Percentiles rank a stretch among this genome's conserved stretches.
phyloP scores from a whole-genome alignment of 1,140 invertebrate species.

The Macrocentrus cingulum region DNA sequence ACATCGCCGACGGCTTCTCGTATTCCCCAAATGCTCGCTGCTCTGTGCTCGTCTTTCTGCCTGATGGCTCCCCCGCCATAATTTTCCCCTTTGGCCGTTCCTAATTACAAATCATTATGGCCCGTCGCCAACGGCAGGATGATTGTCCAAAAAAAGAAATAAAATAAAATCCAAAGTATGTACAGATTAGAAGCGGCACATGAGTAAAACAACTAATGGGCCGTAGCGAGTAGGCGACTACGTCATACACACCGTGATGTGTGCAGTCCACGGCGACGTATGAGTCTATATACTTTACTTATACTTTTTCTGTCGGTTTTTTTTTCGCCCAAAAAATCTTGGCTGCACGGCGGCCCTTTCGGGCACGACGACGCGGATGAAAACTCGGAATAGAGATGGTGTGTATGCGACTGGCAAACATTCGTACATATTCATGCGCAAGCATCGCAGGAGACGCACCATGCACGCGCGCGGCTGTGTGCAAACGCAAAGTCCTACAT shows the following conservation, averaged over 20 bases:
- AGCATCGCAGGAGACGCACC: background rate
- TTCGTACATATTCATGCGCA: conserved; percentile 7
- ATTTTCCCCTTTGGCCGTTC: background rate
- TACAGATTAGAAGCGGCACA: background rate
- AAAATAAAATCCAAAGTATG: too few species aligned
- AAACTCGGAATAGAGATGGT: conserved; percentile 6
- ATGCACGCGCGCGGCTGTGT: conserved; percentile 4
- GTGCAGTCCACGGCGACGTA: too few species aligned
- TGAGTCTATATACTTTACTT: background rate
- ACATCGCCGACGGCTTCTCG: conserved; percentile 7
- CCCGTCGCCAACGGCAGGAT: conserved; percentile 1
- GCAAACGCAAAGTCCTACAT: conserved; percentile 25
- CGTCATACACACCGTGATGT: background rate
- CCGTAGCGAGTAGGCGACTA: conserved; percentile 4
- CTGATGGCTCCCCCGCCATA: background rate
- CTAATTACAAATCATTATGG: conserved; percentile 20
- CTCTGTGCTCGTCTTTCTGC: conserved; percentile 10
- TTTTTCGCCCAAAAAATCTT: background rate
- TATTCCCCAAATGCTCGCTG: conserved; percentile 23
- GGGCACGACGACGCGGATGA: background rate
- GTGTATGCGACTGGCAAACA: conserved; percentile 2
- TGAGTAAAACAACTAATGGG: conserved; percentile 12
- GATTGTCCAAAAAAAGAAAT: background rate
- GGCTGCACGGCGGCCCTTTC: conserved; percentile 3
- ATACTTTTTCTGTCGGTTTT: background rate